Evolutionary conservation across 2,797 vertebrate species (phyloP), one percentile per base, ranked within the genome.

Genomic region (Hephaestus fuliginosus): DNA sequence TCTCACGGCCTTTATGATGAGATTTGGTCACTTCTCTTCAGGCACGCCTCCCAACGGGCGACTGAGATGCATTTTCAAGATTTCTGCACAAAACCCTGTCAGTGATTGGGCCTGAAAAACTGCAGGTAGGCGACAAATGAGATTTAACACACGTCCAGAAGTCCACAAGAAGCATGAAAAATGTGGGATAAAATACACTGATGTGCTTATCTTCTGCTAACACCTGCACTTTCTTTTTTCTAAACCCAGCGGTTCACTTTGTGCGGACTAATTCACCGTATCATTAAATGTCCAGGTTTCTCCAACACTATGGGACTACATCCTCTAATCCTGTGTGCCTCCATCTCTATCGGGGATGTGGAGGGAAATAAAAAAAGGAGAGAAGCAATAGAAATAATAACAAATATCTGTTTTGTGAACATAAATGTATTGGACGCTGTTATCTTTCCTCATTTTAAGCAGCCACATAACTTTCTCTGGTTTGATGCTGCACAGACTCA

Each of bases 121-220:
- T 20, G 36, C 51, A 69, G 61, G 66, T 51, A 25, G 20, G 49
- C 46, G 9, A 43, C 6, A 13, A 25, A 61, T 4, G 49, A 53
- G 64, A 70, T 63, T 66, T 6, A 41, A 57, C 63, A 20, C 46
- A 64, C 39, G 30, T 46, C n/a, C 30, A 18, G 36, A 57, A 71
- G 55, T 78, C 46, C 41, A 48, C 7, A 2, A n/a, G 30, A 70
- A 70, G 52, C 36, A 3, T 11, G 28, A 25, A 55, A 55, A 25
- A 28, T 12, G 52, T 15, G 64, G 71, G 48, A 55, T 56, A 39
- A 51, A 67, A 73, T 3, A 12, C 17, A 56, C 13, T 14, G 48
- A 33, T 13, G 48, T 41, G 9, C 67, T 83, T 84, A 84, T 88
- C 86, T 66, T 28, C 49, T 11, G 7, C 57, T n/a, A 17, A 78